Evolutionary conservation across 1,140 invertebrate species (phyloP), one percentile per base, ranked within the genome.

Genomic region (Zaprionus vittiger): DNA sequence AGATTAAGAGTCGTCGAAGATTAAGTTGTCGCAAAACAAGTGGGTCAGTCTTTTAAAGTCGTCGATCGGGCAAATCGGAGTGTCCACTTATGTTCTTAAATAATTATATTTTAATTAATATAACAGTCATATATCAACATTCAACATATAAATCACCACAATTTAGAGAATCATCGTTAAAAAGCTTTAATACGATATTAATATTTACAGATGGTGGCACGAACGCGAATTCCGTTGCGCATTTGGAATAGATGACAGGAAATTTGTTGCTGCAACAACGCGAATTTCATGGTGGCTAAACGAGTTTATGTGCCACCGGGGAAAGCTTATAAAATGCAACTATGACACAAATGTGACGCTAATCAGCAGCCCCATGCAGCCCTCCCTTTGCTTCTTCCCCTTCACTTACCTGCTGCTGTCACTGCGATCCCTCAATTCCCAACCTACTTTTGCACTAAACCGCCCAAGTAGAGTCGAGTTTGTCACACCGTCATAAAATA

Each of bases 401-500:
- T 15, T 5, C 20, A 22, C 17, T 20, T 20, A 20, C 44, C 17
- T 52, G 20, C 47, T 52, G 47, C 20, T 52, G 11, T 52, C 47
- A 14, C 11, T 20, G 47, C n/a, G 20, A 7, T 49, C 20, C 20
- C 47, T 20, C 24, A 57, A 59, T 67, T 31, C 28, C 15, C 24
- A 15, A 26, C n/a, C 31, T 31, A 34, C 6, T 62, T 9, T n/a
- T 5, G 54, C 26, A 60, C 56, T 68, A 60, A 72, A 52, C 74
- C 62, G 37, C 37, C 28, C 34, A 62, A 55, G 69, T 26, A 55
- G 68, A 55, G 69, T 37, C 44, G 68, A 54, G 55, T 65, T 76
- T 72, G 68, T 76, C 62, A 55, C 26, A 61, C 52, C 52, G 38
- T 72, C 83, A 86, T 86, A 77, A 86, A 74, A 76, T 80, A 87